Percentiles rank a stretch among this genome's conserved stretches.
These are phyloP conservation scores for Noctua janthina DNA, from an alignment of 2,888 invertebrate species.

Conservation along the genomic window DNA sequence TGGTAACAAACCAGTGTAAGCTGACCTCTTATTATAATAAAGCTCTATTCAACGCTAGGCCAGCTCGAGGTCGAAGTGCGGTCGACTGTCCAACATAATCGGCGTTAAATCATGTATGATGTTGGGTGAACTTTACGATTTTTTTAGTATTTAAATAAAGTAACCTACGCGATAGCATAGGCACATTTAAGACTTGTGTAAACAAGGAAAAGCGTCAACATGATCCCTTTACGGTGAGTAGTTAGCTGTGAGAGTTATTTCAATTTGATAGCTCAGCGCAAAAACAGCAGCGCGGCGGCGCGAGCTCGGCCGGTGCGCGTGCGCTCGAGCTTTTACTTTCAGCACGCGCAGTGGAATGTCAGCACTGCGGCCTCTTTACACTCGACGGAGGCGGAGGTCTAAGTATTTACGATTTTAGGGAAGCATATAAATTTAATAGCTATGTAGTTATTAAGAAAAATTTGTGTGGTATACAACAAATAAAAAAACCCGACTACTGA, in stretches of 20 bases:
- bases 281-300: constrained; percentile 42
- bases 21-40: not conserved
- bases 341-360: constrained; percentile 38
- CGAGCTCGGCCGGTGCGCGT: constrained; percentile 12
- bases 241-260: constrained; percentile 21
- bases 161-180: not conserved
- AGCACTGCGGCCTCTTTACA: not conserved
- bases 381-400: not conserved
- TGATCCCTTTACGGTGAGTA: constrained; percentile 13
- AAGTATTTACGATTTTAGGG: constrained; percentile 7
- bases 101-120: not conserved
- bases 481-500: too few species aligned
- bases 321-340: constrained; percentile 61
- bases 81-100: not conserved
- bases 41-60: not conserved
- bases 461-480: too few species aligned
- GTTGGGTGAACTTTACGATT: not conserved
- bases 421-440: not conserved
- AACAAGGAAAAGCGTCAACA: constrained; percentile 13
- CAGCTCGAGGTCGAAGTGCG: not conserved
- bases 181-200: constrained; percentile 1
- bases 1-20: not conserved
- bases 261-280: constrained; percentile 45
- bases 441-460: too few species aligned
- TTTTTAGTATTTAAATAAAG: not conserved